These are phyloP conservation scores for Drosophila parvula DNA, from an alignment of 1,140 invertebrate species.

Conservation along the genomic window DNA sequence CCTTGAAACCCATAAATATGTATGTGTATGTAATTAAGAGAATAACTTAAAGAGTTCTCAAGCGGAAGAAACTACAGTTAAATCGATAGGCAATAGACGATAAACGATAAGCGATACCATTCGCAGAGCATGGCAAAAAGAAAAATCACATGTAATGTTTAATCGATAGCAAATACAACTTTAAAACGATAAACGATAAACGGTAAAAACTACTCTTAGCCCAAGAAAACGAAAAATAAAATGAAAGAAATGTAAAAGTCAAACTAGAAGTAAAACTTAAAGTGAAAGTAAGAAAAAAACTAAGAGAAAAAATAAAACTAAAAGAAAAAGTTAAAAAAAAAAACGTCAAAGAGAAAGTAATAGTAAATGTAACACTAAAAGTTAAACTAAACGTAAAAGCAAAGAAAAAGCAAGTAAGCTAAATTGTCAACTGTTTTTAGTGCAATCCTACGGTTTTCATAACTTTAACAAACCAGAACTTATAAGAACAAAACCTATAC, in stretches of 20 bases:
- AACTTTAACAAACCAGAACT: slow-evolving; percentile 68
- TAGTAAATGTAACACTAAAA: slow-evolving; percentile 5
- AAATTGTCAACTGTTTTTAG: slow-evolving; percentile 77
- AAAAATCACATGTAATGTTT: slow-evolving; percentile 26
- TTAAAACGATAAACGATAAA: slow-evolving; percentile 29
- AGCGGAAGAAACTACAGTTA: slow-evolving; percentile 45
- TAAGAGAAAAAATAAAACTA: slow-evolving; percentile 11
- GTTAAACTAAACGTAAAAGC: background rate
- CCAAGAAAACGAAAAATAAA: background rate
- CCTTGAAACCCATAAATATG: slow-evolving; percentile 3
- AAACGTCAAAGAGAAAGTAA: background rate
- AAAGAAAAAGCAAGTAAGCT: slow-evolving; percentile 16
- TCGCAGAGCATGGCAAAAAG: slow-evolving; percentile 10
- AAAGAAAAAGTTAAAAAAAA: slow-evolving; percentile 3
- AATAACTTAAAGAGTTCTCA: slow-evolving; percentile 70
- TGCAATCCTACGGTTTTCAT: slow-evolving; percentile 82
- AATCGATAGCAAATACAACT: slow-evolving; percentile 39
- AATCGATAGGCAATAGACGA: slow-evolving; percentile 43
- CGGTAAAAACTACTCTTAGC: slow-evolving; percentile 45
- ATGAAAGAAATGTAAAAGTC: slow-evolving; percentile 10
- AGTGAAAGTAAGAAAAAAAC: background rate
- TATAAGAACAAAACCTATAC: slow-evolving; percentile 21
- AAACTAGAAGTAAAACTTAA: slow-evolving; percentile 8
- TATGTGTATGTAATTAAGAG: slow-evolving; percentile 10
- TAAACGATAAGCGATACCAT: slow-evolving; percentile 19